Percentiles rank a stretch among this genome's conserved stretches.
Conservation (phyloP, 1,140 invertebrate species). For the Aphaenogaster floridana region DNA sequence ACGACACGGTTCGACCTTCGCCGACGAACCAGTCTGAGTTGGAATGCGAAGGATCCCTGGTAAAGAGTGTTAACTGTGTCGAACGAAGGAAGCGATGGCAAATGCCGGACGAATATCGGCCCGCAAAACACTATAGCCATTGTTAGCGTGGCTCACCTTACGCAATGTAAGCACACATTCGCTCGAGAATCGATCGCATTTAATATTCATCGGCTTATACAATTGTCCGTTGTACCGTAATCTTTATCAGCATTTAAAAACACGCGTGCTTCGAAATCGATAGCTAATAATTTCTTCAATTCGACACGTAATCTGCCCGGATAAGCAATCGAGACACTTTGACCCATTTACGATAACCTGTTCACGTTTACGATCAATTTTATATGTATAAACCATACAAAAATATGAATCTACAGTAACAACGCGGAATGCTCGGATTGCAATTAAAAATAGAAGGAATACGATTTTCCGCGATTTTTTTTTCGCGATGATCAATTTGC, state of each 20-base stretch:
- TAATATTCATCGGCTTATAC: slow-evolving; percentile 45
- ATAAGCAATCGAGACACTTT: neutral
- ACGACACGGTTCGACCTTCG: slow-evolving; percentile 21
- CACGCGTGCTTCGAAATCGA: neutral
- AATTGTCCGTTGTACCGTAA: neutral
- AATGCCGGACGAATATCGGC: slow-evolving; percentile 28
- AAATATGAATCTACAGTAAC: neutral
- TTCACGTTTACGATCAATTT: slow-evolving; percentile 40
- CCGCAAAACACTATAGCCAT: slow-evolving; percentile 9
- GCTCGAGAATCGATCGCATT: slow-evolving; percentile 6
- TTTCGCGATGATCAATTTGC: neutral
- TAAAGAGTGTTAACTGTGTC: slow-evolving; percentile 27
- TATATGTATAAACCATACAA: neutral
- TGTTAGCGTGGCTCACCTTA: neutral
- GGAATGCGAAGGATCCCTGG: neutral
- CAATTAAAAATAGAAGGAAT: slow-evolving; percentile 9
- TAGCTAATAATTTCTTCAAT: slow-evolving; percentile 17
- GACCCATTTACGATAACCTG: neutral
- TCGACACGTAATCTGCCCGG: neutral
- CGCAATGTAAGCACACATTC: slow-evolving; percentile 18
- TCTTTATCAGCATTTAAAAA: slow-evolving; percentile 31
- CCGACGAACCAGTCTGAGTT: slow-evolving; percentile 11
- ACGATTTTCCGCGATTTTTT: neutral
- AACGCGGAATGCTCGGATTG: neutral
- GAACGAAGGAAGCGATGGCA: slow-evolving; percentile 9